These are phyloP conservation scores for Xanthia togata DNA, from an alignment of 2,888 invertebrate species.

Conservation along the genomic window DNA sequence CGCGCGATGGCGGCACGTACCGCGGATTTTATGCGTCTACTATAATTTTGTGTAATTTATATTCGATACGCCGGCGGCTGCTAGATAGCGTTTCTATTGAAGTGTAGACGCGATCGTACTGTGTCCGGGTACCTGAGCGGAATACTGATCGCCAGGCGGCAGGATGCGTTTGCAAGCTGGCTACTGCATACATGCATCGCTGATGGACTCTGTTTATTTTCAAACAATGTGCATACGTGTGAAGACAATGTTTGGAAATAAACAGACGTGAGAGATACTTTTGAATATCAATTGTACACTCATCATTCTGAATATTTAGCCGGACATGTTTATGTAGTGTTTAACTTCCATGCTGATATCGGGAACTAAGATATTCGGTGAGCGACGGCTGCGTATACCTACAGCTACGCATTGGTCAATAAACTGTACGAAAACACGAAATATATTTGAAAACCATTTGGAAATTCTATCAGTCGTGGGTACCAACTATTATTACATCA, in stretches of 20 bases:
- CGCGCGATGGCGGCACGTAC: constrained; percentile 73
- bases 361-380: constrained; percentile 39
- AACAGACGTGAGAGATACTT: constrained; percentile 70
- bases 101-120: constrained; percentile 80
- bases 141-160: constrained; percentile 82
- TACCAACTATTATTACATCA: background rate
- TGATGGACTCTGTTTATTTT: constrained; percentile 75
- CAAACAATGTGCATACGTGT: constrained; percentile 72
- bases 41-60: constrained; percentile 88
- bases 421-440: constrained; percentile 6
- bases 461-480: background rate
- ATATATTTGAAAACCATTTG: background rate
- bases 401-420: constrained; percentile 31
- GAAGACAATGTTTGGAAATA: constrained; percentile 74
- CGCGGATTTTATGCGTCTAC: constrained; percentile 82
- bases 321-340: constrained; percentile 51
- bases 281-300: constrained; percentile 71
- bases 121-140: constrained; percentile 82
- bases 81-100: constrained; percentile 86
- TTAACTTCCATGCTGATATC: constrained; percentile 31
- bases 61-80: constrained; percentile 85
- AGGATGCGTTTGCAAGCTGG: constrained; percentile 80
- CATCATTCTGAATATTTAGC: constrained; percentile 57
- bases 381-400: constrained; percentile 29
- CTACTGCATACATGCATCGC: constrained; percentile 77